Base-by-base conservation (phyloP, 2,113 vertebrate species). In the Hyperoodon ampullatus region DNA sequence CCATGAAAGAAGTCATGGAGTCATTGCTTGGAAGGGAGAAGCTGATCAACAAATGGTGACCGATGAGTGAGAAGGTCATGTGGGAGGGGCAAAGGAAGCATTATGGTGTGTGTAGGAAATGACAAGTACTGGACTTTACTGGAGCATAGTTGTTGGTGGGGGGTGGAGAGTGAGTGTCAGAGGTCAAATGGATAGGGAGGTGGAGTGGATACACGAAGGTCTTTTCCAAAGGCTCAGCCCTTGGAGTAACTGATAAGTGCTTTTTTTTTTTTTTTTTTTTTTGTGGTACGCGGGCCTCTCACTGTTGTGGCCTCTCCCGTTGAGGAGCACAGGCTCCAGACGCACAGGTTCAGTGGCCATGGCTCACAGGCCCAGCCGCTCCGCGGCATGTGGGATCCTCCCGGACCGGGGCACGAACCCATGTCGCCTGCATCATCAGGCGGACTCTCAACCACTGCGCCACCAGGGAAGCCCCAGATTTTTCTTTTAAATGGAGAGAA, bases 1-100 rank as follows among this genome's bases (percentile, higher is more conserved):
- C 7, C 26, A 1, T 3, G 1, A 44, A n/a, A 42, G 26, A n/a
- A 30, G 47, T n/a, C 44, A 35, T 4, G 4, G 3, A 6, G 4
- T 8, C 11, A 3, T 78, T 10, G 7, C 6, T 35, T 13, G 12
- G 33, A 50, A 11, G n/a, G 30, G 14, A 87, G 26, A n/a, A 90
- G 30, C 26, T 4, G 9, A 14, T 23, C 0, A 5, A 18, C 1
- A 5, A 15, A 8, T 12, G 35, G 35, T 82, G n/a, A 24, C 44
- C 13, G 3, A 19, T 12, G 47, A 75, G 23, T 12, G 1, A 75
- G 42, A 70, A 50, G 71, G 21, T 7, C 39, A 15, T 3, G 15
- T 39, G 5, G 1, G n/a, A 3, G 4, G 30, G 53, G 77, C 30
- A 44, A 75, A 53, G 16, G 33, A 39, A 66, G 11, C n/a, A 78